These are phyloP conservation scores for Actinostola sp. DNA, from an alignment of 92 coral and sea anemone genomes.

Conservation along the genomic window DNA sequence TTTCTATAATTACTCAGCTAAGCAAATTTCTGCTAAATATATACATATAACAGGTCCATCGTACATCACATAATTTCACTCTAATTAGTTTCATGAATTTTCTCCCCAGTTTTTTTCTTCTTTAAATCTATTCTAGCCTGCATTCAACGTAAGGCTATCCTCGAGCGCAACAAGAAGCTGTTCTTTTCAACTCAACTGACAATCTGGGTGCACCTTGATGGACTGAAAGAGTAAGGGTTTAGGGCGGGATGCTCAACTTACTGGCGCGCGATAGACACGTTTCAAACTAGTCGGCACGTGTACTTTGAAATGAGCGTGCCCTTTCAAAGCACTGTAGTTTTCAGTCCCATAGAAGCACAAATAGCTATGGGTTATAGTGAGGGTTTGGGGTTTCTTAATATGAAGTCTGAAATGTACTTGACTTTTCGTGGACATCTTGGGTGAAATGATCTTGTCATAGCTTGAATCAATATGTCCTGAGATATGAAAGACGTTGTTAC, in stretches of 20 bases:
- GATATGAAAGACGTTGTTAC: conserved; percentile 27
- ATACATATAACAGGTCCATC: conserved; percentile 6
- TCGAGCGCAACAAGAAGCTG: not conserved
- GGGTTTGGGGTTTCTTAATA: conserved; percentile 9
- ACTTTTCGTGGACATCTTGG: conserved; percentile 18
- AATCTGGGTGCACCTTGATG: conserved; percentile 25
- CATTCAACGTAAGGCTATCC: not conserved
- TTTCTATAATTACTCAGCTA: conserved; percentile 33
- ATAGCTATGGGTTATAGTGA: not conserved
- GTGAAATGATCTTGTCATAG: conserved; percentile 30
- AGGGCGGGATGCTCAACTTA: conserved; percentile 6
- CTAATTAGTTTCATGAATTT: conserved; percentile 7
- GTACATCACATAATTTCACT: conserved; percentile 31
- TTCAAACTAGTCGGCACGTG: not conserved
- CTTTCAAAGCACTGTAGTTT: not conserved
- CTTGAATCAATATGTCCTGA: conserved; percentile 14
- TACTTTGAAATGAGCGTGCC: not conserved
- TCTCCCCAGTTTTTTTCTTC: conserved; percentile 9
- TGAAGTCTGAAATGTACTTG: not conserved
- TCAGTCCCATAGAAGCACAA: not conserved
- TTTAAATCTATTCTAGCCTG: conserved; percentile 2
- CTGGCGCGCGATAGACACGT: not conserved
- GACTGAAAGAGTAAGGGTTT: not conserved
- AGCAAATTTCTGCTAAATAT: conserved; percentile 25
- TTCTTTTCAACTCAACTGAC: not conserved